Percentiles rank a stretch among this genome's conserved stretches.
Evolutionary conservation across 1,140 invertebrate species (phyloP).

Genomic region (Brachionus sp.): DNA sequence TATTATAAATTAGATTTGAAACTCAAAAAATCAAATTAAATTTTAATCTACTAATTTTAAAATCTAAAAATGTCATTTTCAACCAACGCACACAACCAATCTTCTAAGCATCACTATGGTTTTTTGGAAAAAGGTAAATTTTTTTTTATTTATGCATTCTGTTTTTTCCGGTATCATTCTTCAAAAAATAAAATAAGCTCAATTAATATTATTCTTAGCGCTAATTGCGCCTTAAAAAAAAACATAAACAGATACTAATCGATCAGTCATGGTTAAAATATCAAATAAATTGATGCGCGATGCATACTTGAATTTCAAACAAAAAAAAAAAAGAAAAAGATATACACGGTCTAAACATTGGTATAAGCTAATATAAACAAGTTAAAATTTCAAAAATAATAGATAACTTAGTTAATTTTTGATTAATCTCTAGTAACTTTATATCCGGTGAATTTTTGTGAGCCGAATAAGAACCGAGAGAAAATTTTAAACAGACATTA

Average conservation of each 20-base stretch:
- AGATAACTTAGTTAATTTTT: slow-evolving; percentile 26
- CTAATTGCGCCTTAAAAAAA: background rate
- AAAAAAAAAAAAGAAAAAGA: background rate
- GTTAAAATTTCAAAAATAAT: slow-evolving; percentile 4
- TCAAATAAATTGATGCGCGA: background rate
- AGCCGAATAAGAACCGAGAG: background rate
- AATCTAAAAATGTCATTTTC: background rate
- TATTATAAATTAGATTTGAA: background rate
- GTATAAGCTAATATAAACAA: slow-evolving; percentile 6
- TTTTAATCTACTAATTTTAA: background rate
- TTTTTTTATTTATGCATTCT: background rate
- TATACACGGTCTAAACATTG: background rate
- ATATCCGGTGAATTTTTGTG: slow-evolving; percentile 19
- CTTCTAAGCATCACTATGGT: background rate
- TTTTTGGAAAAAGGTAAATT: background rate
- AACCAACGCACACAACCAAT: background rate
- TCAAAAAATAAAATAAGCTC: background rate
- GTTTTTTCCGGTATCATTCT: background rate
- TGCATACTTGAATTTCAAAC: slow-evolving; percentile 17
- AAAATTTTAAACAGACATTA: slow-evolving; percentile 14
- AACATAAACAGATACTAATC: slow-evolving; percentile 39
- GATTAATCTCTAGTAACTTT: slow-evolving; percentile 34
- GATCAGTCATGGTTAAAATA: slow-evolving; percentile 29
- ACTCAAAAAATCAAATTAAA: no score
- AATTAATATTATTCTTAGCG: slow-evolving; percentile 36